These are phyloP conservation scores for Eupristina koningsbergeri DNA, from an alignment of 1,140 invertebrate species.

Conservation along the genomic window DNA sequence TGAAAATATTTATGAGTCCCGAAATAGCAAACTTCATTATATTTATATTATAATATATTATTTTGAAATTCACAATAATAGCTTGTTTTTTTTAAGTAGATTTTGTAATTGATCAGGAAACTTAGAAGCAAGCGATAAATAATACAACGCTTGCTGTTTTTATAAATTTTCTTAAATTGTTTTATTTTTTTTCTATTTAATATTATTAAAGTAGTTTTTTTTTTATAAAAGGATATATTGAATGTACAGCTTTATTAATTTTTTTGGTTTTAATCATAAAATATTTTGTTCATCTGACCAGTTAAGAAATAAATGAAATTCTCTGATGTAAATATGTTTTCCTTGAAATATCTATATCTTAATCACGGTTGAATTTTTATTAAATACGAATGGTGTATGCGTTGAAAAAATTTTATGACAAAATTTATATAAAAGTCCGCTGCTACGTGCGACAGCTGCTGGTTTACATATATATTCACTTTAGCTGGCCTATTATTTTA, in stretches of 20 bases:
- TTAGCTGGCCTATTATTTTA: slow-evolving; percentile 48
- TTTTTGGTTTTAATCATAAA: no score
- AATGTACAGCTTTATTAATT: no score
- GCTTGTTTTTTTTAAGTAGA: background rate
- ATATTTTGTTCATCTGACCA: background rate
- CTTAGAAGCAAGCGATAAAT: no score
- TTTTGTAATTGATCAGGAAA: background rate
- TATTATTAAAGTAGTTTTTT: no score
- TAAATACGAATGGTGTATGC: slow-evolving; percentile 9
- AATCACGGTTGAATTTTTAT: slow-evolving; percentile 15
- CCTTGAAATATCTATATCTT: background rate
- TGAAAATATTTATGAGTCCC: background rate
- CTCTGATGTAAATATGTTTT: background rate
- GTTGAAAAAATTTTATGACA: slow-evolving; percentile 14
- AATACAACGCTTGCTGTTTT: background rate
- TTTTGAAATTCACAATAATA: background rate
- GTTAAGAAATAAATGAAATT: background rate
- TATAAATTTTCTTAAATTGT: background rate
- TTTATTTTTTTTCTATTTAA: background rate
- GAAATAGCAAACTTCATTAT: background rate
- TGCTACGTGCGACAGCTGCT: slow-evolving; percentile 28
- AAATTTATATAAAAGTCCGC: slow-evolving; percentile 29
- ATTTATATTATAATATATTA: background rate
- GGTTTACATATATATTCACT: slow-evolving; percentile 37
- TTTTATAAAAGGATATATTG: no score